Percentiles rank a stretch among this genome's conserved stretches.
Conservation (phyloP, 2,888 invertebrate species). For the Thymelicus sylvestris region DNA sequence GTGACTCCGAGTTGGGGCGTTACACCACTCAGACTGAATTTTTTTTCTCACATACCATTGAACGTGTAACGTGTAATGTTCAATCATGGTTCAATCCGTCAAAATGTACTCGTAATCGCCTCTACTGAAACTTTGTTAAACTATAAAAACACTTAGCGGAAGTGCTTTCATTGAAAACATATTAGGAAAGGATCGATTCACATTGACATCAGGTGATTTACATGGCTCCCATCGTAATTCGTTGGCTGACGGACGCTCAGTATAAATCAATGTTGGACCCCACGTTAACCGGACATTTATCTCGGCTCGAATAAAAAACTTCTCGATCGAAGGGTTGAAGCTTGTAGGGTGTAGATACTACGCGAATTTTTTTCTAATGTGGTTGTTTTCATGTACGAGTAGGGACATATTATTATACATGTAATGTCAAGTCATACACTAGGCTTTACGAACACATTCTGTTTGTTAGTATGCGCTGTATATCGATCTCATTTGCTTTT, state of each 20-base stretch:
- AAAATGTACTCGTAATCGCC: too few relatives aligned
- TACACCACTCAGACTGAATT: too few relatives aligned
- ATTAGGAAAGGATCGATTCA: conserved; percentile 69
- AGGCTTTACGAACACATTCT: too few relatives aligned
- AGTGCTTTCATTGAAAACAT: conserved; percentile 54
- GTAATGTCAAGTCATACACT: too few relatives aligned
- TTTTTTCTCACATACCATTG: too few relatives aligned
- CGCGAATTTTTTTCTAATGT: neutral
- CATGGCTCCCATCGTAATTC: conserved; percentile 78
- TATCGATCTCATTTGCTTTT: too few relatives aligned
- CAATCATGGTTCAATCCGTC: too few relatives aligned
- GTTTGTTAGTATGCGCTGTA: too few relatives aligned
- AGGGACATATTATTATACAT: too few relatives aligned
- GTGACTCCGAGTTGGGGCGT: too few relatives aligned
- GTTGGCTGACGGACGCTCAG: conserved; percentile 77
- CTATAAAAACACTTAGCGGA: conserved; percentile 9
- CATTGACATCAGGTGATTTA: conserved; percentile 74
- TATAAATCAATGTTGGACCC: conserved; percentile 83
- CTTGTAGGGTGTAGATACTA: conserved; percentile 22
- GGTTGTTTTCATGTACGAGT: too few relatives aligned
- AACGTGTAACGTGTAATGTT: too few relatives aligned
- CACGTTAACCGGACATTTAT: conserved; percentile 81
- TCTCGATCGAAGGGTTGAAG: conserved; percentile 56
- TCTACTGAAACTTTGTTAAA: neutral
- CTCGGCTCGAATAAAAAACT: conserved; percentile 72